phyloP scores from a whole-genome alignment of 2,113 vertebrate species.

The Ciconia maguari region DNA sequence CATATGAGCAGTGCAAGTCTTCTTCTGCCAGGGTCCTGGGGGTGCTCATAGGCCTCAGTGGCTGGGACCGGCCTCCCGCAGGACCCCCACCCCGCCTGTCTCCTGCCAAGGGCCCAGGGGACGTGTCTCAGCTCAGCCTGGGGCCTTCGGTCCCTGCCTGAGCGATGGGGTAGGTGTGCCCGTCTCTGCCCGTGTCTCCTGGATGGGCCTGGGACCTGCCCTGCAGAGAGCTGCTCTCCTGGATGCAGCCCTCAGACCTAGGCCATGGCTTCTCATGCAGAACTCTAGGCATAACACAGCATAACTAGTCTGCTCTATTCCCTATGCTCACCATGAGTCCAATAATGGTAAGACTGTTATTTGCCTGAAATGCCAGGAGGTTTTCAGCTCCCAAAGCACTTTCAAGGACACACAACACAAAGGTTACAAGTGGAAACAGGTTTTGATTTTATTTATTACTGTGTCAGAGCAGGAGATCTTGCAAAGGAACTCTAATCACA shows the following conservation, averaged over 20 bases:
- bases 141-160: background rate
- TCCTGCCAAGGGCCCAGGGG: background rate
- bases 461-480: background rate
- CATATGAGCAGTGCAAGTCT: background rate
- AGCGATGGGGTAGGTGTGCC: no score
- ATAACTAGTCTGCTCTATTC: background rate
- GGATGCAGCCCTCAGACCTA: background rate
- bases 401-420: background rate
- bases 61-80: background rate
- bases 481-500: background rate
- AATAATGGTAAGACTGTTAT: rapidly evolving
- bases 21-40: no score
- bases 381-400: background rate
- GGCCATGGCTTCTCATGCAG: rapidly evolving
- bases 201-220: background rate
- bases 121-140: background rate
- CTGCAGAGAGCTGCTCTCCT: background rate
- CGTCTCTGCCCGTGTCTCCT: background rate
- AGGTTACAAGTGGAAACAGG: background rate
- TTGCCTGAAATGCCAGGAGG: background rate
- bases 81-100: no score
- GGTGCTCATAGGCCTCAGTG: no score
- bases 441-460: background rate
- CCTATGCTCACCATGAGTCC: rapidly evolving
- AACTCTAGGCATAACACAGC: background rate